phyloP scores from a whole-genome alignment of 2,797 vertebrate species.

The Sitta carolinensis region DNA sequence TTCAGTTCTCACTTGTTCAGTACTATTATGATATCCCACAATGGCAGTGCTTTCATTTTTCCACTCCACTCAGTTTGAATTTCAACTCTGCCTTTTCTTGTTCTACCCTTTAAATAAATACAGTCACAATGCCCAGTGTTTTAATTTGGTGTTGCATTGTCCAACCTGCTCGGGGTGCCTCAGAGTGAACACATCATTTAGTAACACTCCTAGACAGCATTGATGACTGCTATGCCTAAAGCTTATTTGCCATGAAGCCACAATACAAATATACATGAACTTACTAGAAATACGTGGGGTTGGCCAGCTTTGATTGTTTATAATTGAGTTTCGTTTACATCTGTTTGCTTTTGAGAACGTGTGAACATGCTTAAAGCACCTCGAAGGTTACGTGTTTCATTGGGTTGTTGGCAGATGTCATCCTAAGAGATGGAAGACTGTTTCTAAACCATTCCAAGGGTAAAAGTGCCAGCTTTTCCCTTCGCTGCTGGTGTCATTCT shows the following conservation, averaged over 20 bases:
- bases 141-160: background rate
- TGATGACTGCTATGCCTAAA: background rate
- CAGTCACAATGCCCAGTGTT: background rate
- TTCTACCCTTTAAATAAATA: background rate
- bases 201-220: background rate
- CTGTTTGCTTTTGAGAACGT: background rate
- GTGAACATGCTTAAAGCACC: background rate
- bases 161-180: background rate
- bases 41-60: background rate
- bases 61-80: background rate
- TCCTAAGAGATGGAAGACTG: background rate
- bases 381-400: background rate
- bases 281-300: background rate
- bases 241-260: background rate
- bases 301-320: background rate
- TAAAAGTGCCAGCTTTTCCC: background rate
- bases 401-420: background rate
- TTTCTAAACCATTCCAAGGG: background rate
- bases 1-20: conserved; percentile 10
- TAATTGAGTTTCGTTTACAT: background rate
- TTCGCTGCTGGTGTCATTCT: background rate
- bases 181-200: background rate
- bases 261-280: background rate
- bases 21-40: background rate
- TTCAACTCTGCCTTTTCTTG: background rate